These are phyloP conservation scores for Platycheirus albimanus DNA, from an alignment of 2,888 invertebrate species.

Conservation along the genomic window DNA sequence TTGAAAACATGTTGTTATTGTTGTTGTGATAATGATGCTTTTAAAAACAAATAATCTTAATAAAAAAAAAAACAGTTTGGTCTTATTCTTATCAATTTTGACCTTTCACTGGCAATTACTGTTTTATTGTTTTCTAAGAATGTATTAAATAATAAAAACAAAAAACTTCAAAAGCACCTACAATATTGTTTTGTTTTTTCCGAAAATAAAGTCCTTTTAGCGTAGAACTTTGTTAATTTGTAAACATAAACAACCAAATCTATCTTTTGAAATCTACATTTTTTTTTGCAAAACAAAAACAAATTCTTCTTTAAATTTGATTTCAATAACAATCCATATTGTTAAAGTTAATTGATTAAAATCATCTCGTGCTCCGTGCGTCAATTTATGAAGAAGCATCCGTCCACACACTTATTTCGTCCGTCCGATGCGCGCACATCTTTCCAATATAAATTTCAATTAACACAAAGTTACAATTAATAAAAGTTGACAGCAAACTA, in stretches of 20 bases:
- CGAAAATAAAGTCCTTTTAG: no score
- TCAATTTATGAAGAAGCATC: slow-evolving; percentile 11
- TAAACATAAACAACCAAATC: not conserved
- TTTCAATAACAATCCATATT: slow-evolving; percentile 8
- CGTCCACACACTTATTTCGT: not conserved
- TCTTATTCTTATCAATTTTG: slow-evolving; percentile 1
- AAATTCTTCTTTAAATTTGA: no score
- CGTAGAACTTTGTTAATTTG: not conserved
- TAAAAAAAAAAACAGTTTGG: not conserved
- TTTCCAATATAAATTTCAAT: slow-evolving; percentile 9
- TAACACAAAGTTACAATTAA: slow-evolving; percentile 2
- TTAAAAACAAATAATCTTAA: not conserved
- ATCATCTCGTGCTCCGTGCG: slow-evolving; percentile 2
- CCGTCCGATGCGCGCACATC: no score
- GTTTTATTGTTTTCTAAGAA: not conserved
- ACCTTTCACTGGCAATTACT: not conserved
- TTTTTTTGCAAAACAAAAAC: no score
- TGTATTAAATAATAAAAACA: not conserved
- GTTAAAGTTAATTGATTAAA: slow-evolving; percentile 19
- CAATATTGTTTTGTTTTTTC: not conserved
- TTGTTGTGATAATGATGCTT: not conserved
- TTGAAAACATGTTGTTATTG: no score
- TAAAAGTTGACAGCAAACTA: not conserved
- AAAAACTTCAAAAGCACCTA: not conserved
- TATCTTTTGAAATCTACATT: no score